Evolutionary conservation across 2,888 invertebrate genomes (phyloP), one percentile per base, ranked within the genome.

Genomic region (Orthosia gracilis): DNA sequence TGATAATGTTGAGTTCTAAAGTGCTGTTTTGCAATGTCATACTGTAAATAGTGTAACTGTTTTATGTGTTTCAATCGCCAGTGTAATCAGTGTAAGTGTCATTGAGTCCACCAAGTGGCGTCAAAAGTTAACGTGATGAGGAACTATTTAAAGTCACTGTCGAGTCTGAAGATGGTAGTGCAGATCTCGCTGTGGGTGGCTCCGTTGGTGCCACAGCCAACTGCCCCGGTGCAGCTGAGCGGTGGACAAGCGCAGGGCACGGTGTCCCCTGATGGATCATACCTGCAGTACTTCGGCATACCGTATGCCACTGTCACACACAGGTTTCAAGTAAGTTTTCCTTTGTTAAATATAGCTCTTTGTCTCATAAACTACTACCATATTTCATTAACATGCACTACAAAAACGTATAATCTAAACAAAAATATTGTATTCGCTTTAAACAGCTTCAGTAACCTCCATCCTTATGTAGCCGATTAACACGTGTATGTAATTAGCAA

Each of bases 101-200:
- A 26, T 54, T 21, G 12, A 17, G 13, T n/a, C 31, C n/a, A 12
- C 7, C 23, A 40, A 47, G 49, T 62, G 17, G 12, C 5, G 12
- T 31, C 45, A 17, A 12, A 21, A 55, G 13, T 40, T 18, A 58
- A n/a, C n/a, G 59, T 58, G 21, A 85, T 78, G 70, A 72, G 58
- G 26, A 76, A 73, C 31, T 72, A 59, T 40, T 62, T 62, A 31
- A 80, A 67, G 47, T 89, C 89, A 82, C 73, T 87, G 71, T 49
- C 77, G 57, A 80, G 85, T 52, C 66, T 79, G 49, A 93, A 93
- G 77, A 92, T 94, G 93, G 18, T 93, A 80, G 89, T 95, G 74
- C 90, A 96, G 65, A 91, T 91, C 90, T 92, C 94, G 45, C 87
- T 95, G 50, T 93, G 93, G 92, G 91, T 92, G 18, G 91, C 88